A percentile compares a stretch with the other conserved stretches of the same genome.
Conservation (phyloP, 2,113 vertebrate species). For the Turnix velox region DNA sequence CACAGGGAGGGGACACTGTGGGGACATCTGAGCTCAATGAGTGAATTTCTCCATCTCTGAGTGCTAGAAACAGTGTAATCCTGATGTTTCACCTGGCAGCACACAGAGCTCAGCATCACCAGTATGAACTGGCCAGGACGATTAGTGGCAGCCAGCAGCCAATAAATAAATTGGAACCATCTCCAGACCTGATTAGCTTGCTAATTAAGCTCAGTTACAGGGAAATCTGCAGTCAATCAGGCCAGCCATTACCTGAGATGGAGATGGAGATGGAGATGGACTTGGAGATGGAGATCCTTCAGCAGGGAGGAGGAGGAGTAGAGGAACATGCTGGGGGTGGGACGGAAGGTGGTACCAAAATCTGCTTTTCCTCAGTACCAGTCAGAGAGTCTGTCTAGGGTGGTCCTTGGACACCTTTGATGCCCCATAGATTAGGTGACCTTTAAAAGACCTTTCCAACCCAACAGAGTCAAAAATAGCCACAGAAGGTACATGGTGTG, state of each 20-base stretch:
- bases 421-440: no score
- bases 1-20: accelerated
- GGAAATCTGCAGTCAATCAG: conserved; percentile 61
- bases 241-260: background rate
- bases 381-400: accelerated
- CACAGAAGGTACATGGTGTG: background rate
- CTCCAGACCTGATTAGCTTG: conserved; percentile 60
- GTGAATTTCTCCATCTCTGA: background rate
- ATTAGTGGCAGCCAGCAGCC: conserved; percentile 47
- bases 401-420: accelerated
- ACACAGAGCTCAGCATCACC: background rate
- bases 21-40: accelerated
- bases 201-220: conserved; percentile 64
- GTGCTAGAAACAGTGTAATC: background rate
- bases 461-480: no score
- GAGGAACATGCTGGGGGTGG: background rate
- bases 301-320: background rate
- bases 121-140: conserved; percentile 3
- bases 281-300: background rate
- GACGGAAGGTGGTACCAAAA: background rate
- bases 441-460: no score
- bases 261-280: background rate
- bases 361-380: background rate
- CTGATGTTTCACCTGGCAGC: conserved; percentile 5
- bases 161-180: conserved; percentile 62